phyloP scores from a whole-genome alignment of 2,888 invertebrate species.

The Saturnia japonica region DNA sequence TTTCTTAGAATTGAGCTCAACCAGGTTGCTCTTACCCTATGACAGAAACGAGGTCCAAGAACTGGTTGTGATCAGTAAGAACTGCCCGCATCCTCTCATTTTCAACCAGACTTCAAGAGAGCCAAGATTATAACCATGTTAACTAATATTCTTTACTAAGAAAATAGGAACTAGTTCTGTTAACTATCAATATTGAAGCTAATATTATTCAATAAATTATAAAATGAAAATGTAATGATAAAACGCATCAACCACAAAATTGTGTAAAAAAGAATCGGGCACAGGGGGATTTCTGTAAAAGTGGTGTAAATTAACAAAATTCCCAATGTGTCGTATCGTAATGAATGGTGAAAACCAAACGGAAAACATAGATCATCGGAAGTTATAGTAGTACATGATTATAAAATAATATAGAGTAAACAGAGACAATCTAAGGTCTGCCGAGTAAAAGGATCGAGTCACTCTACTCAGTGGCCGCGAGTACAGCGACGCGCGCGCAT shows the following conservation, averaged over 20 bases:
- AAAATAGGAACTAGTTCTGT: not conserved
- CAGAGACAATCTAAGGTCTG: constrained; percentile 54
- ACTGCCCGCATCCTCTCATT: too few relatives aligned
- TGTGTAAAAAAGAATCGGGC: not conserved
- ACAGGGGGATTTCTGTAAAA: not conserved
- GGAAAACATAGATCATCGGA: constrained; percentile 72
- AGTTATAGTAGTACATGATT: constrained; percentile 40
- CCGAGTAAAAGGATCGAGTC: constrained; percentile 65
- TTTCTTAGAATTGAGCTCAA: too few relatives aligned
- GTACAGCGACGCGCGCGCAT: constrained; percentile 58
- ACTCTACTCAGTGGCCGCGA: constrained; percentile 68
- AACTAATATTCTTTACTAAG: too few relatives aligned
- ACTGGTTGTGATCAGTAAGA: too few relatives aligned
- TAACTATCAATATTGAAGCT: not conserved
- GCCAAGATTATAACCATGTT: too few relatives aligned
- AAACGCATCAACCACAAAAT: too few relatives aligned
- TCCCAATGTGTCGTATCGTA: not conserved
- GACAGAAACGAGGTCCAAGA: too few relatives aligned
- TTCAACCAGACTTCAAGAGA: too few relatives aligned
- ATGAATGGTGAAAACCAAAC: constrained; percentile 46
- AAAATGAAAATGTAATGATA: too few relatives aligned
- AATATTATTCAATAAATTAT: too few relatives aligned
- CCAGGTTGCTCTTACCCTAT: too few relatives aligned
- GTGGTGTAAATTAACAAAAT: not conserved
- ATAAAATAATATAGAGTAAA: constrained; percentile 31